A percentile compares a stretch with the other conserved stretches of the same genome.
phyloP scores from a whole-genome alignment of 2,888 invertebrate genomes.

The Megastigmus dorsalis region DNA sequence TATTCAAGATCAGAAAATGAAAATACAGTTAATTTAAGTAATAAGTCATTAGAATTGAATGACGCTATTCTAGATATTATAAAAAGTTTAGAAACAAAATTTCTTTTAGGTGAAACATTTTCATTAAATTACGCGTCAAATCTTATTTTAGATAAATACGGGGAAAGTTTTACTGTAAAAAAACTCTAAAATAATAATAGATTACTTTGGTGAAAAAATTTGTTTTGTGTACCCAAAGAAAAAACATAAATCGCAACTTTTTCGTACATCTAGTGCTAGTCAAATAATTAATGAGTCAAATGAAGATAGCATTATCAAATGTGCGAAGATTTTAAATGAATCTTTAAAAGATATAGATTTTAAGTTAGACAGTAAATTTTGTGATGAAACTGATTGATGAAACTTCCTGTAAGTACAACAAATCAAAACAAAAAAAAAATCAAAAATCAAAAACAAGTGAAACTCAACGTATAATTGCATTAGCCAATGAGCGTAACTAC shows the following conservation, averaged over 20 bases:
- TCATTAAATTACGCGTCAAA: not conserved
- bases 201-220: conserved; percentile 1
- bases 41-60: not conserved
- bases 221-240: conserved; percentile 1
- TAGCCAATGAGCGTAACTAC: conserved; percentile 13
- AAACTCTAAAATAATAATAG: not conserved
- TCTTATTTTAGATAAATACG: not conserved
- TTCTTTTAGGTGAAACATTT: no score
- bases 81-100: not conserved
- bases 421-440: no score
- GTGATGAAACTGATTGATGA: not conserved
- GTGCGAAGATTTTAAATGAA: not conserved
- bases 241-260: conserved; percentile 8
- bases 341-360: not conserved
- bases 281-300: not conserved
- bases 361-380: not conserved
- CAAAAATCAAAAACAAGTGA: not conserved
- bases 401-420: no score
- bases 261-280: not conserved
- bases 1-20: not conserved
- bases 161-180: not conserved
- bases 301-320: not conserved
- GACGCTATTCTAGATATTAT: not conserved
- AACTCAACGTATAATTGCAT: not conserved
- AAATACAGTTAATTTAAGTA: not conserved